Evolutionary conservation across 2,888 invertebrate genomes (phyloP).

Genomic region (Nemurella pictetii): DNA sequence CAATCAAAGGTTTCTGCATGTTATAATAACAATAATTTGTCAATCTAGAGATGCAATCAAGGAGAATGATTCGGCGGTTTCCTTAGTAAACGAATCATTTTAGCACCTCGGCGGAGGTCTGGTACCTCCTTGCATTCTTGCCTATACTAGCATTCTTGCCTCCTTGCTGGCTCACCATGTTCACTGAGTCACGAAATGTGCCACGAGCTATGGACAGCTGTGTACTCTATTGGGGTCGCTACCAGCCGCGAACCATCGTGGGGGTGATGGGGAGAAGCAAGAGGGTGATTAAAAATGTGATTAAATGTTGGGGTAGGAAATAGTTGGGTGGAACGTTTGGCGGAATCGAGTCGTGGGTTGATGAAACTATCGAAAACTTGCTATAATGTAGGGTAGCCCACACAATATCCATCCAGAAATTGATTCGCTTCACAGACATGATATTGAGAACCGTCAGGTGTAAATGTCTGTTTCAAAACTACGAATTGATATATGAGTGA

Average conservation of each 20-base stretch:
- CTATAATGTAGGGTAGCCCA: not conserved
- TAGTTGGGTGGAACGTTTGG: not conserved
- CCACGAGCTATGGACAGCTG: not conserved
- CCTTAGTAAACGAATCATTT: not conserved
- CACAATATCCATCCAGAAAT: not conserved
- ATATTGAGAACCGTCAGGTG: not conserved
- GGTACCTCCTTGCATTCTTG: not conserved
- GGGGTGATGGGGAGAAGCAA: not conserved
- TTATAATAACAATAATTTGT: not conserved
- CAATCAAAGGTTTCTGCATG: not conserved
- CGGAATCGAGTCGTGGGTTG: not conserved
- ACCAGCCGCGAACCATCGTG: too few relatives aligned
- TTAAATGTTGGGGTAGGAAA: slow-evolving; percentile 2
- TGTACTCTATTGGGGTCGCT: not conserved
- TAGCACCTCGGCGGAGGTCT: not conserved
- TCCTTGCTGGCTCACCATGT: not conserved
- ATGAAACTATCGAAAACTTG: not conserved
- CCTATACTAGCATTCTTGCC: too few relatives aligned
- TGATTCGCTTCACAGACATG: not conserved
- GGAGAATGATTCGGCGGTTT: not conserved
- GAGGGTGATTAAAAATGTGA: not conserved
- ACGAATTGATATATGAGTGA: not conserved
- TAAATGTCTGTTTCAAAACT: not conserved
- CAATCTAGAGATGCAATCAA: not conserved
- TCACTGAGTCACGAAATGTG: not conserved